Evolutionary conservation across 2,888 invertebrate genomes (phyloP).

Genomic region (Allacma fusca): DNA sequence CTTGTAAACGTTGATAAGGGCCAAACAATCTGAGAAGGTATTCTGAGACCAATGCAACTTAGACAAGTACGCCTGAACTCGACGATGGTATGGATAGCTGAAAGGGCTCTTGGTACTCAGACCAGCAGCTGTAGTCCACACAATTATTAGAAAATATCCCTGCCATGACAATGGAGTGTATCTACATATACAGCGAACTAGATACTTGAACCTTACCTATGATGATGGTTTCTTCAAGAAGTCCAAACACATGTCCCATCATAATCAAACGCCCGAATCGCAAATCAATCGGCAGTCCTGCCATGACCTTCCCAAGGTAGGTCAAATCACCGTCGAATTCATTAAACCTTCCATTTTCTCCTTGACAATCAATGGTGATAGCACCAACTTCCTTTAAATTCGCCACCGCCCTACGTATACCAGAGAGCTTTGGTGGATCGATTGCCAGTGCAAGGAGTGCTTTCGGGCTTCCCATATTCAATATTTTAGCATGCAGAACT

Average conservation of each 20-base stretch:
- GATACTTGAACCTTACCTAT: conserved; percentile 70
- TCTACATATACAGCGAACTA: background rate
- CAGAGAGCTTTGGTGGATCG: conserved; percentile 83
- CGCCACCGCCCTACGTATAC: conserved; percentile 83
- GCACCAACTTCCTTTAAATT: conserved; percentile 77
- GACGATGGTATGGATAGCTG: conserved; percentile 75
- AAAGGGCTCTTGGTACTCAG: conserved; percentile 84
- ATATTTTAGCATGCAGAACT: conserved; percentile 80
- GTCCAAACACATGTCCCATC: conserved; percentile 84
- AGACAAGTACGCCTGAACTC: conserved; percentile 76
- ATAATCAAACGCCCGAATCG: conserved; percentile 82
- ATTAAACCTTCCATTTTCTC: conserved; percentile 61
- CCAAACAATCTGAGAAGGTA: conserved; percentile 84
- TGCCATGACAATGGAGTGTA: background rate
- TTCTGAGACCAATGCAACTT: conserved; percentile 83
- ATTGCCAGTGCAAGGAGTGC: conserved; percentile 83
- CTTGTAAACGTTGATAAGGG: conserved; percentile 80
- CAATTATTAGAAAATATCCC: conserved; percentile 34
- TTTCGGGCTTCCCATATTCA: conserved; percentile 82
- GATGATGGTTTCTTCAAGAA: conserved; percentile 82
- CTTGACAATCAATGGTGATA: conserved; percentile 69
- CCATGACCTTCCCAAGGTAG: conserved; percentile 83
- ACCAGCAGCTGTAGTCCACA: conserved; percentile 80
- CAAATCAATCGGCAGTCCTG: conserved; percentile 82
- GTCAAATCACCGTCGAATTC: conserved; percentile 85